phyloP scores from a whole-genome alignment of 2,888 invertebrate genomes.

The Cantharis nigra region DNA sequence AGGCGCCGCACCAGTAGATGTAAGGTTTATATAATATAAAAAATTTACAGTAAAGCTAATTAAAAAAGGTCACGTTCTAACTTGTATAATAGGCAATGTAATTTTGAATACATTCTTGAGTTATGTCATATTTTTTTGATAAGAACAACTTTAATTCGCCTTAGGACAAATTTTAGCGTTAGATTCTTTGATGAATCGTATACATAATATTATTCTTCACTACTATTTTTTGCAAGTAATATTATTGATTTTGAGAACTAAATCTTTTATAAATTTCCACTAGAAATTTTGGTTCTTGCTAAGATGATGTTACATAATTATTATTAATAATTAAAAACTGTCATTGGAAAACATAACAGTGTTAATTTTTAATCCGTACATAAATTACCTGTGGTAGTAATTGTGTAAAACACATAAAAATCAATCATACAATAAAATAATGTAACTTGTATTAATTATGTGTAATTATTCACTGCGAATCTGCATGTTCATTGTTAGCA shows the following conservation, averaged over 20 bases:
- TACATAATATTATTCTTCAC: not conserved
- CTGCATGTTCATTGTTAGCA: no score
- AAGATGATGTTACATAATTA: not conserved
- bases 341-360: not conserved
- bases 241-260: not conserved
- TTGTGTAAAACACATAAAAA: not conserved
- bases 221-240: not conserved
- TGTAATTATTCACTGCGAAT: no score
- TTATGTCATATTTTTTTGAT: not conserved
- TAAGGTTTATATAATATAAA: not conserved
- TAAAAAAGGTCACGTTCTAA: not conserved
- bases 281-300: not conserved
- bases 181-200: not conserved
- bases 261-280: not conserved
- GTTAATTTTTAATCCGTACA: no score
- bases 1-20: not conserved
- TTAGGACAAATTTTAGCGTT: not conserved
- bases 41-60: constrained; percentile 1
- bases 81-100: not conserved
- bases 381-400: not conserved
- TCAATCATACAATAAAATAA: no score
- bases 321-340: not conserved
- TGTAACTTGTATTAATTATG: no score
- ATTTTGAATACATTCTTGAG: not conserved
- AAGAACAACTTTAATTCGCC: not conserved